These are phyloP conservation scores for Drosophila affinis DNA, from an alignment of 2,888 invertebrate species.

Conservation along the genomic window DNA sequence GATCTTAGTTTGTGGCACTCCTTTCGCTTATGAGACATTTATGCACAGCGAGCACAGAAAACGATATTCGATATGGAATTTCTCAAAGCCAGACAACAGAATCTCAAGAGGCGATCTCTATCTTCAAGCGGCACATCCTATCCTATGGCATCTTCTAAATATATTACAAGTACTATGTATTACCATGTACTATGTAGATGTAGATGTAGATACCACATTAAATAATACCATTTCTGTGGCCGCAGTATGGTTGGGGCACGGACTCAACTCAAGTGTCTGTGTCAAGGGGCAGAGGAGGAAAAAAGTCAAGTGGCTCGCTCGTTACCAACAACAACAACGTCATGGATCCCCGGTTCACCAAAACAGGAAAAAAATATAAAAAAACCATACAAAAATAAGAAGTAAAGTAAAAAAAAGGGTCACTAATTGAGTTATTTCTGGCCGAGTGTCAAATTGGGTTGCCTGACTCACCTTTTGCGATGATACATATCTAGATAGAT, in stretches of 20 bases:
- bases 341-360: conserved; percentile 44
- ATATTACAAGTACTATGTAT: too few relatives aligned
- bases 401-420: conserved; percentile 26
- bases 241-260: not conserved
- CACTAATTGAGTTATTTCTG: conserved; percentile 74
- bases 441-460: conserved; percentile 74
- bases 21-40: too few relatives aligned
- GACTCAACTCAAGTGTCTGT: conserved; percentile 24
- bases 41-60: too few relatives aligned
- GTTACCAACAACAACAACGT: conserved; percentile 71
- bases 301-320: conserved; percentile 38
- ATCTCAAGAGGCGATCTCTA: too few relatives aligned
- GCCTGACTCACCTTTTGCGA: conserved; percentile 27
- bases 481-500: not conserved
- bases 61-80: too few relatives aligned
- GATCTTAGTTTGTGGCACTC: too few relatives aligned
- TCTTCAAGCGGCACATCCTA: too few relatives aligned
- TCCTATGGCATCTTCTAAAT: too few relatives aligned
- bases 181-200: too few relatives aligned
- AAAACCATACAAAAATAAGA: not conserved
- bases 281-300: conserved; percentile 13
- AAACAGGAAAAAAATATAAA: not conserved
- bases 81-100: too few relatives aligned
- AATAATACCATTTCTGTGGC: not conserved
- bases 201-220: too few relatives aligned